phyloP scores from a whole-genome alignment of 2,888 invertebrate species.

The Parochlus steinenii region DNA sequence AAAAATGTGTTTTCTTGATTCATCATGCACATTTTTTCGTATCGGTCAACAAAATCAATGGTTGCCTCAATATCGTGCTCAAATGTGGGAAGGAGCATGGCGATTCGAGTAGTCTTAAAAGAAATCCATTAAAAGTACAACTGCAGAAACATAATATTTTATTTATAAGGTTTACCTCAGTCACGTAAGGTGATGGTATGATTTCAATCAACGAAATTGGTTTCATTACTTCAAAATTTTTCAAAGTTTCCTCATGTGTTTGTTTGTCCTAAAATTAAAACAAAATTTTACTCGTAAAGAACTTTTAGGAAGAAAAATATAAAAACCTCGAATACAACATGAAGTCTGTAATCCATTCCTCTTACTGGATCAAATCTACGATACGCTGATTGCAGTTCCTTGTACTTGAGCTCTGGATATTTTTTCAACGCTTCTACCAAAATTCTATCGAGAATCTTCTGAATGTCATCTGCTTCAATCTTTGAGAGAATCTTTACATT shows the following conservation, averaged over 20 bases:
- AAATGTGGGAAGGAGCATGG: constrained; percentile 55
- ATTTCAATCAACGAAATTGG: constrained; percentile 78
- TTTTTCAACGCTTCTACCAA: constrained; percentile 34
- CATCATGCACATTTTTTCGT: constrained; percentile 53
- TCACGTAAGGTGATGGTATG: constrained; percentile 86
- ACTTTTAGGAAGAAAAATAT: not conserved
- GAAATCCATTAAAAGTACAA: too few species aligned
- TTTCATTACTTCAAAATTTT: constrained; percentile 61
- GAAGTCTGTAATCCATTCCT: constrained; percentile 72
- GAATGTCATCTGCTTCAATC: constrained; percentile 50
- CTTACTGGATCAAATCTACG: constrained; percentile 62
- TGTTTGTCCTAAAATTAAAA: too few species aligned
- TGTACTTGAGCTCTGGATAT: constrained; percentile 35
- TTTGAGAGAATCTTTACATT: constrained; percentile 46
- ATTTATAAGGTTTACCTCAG: too few species aligned
- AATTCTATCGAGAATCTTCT: constrained; percentile 36
- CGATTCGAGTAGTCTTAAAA: constrained; percentile 66
- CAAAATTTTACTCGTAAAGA: too few species aligned
- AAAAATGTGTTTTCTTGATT: constrained; percentile 65
- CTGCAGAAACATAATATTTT: too few species aligned
- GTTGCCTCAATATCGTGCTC: constrained; percentile 38
- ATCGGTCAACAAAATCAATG: constrained; percentile 50
- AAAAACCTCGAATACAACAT: constrained; percentile 31
- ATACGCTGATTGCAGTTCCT: constrained; percentile 51
- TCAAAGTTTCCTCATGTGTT: not conserved